A percentile compares a stretch with the other conserved stretches of the same genome.
phyloP scores from a whole-genome alignment of 2,888 invertebrate species.

The Pandemis corylana region DNA sequence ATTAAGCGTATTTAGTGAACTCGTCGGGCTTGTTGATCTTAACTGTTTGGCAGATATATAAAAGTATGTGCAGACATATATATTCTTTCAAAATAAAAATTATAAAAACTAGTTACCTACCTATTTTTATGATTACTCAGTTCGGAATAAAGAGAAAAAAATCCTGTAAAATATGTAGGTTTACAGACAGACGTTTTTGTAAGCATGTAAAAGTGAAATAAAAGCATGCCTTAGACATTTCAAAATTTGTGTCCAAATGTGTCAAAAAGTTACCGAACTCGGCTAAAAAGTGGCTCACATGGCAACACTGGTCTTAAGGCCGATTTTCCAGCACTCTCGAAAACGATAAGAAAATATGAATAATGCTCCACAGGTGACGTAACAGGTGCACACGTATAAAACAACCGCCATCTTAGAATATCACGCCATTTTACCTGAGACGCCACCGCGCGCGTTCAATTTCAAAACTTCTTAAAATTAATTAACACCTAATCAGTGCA shows the following conservation, averaged over 20 bases:
- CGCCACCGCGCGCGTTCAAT: slow-evolving; percentile 53
- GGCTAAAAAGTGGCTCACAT: not conserved
- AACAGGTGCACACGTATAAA: slow-evolving; percentile 79
- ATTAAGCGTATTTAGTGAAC: too few relatives aligned
- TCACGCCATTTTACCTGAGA: slow-evolving; percentile 74
- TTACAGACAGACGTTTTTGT: too few relatives aligned
- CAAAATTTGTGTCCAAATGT: not conserved
- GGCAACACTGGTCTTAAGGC: slow-evolving; percentile 46
- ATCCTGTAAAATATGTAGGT: too few relatives aligned
- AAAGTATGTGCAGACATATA: too few relatives aligned
- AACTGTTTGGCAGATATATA: too few relatives aligned
- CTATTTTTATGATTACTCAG: too few relatives aligned
- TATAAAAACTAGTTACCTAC: too few relatives aligned
- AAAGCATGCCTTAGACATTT: not conserved
- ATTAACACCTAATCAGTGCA: slow-evolving; percentile 59
- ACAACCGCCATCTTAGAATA: slow-evolving; percentile 61
- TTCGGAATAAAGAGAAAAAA: too few relatives aligned
- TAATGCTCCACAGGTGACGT: slow-evolving; percentile 71
- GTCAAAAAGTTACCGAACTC: not conserved
- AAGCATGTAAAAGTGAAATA: too few relatives aligned
- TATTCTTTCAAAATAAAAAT: too few relatives aligned
- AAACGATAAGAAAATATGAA: slow-evolving; percentile 71
- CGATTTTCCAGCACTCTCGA: slow-evolving; percentile 55
- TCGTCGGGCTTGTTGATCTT: too few relatives aligned
- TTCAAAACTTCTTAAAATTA: slow-evolving; percentile 53